phyloP scores from a whole-genome alignment of 1,140 invertebrate genomes.

The Berghia stephanieae region DNA sequence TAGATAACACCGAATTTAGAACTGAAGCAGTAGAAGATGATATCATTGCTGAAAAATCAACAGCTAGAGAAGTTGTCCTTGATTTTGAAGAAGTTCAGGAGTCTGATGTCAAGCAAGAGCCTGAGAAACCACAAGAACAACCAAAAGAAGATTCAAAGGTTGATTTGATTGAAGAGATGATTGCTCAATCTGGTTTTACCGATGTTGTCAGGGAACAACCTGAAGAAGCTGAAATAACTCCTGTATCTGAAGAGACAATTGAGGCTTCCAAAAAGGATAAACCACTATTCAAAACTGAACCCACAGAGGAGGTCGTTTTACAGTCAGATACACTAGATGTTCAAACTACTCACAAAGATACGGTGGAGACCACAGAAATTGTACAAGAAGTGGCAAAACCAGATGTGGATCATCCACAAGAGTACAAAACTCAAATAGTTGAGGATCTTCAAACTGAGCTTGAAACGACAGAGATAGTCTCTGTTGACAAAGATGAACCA shows the following conservation, averaged over 20 bases:
- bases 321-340: conserved; percentile 32
- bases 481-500: too few species aligned
- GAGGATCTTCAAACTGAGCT: too few species aligned
- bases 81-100: conserved; percentile 19
- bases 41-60: conserved; percentile 29
- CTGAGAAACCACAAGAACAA: too few species aligned
- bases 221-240: conserved; percentile 16
- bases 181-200: too few species aligned
- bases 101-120: too few species aligned
- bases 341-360: too few species aligned
- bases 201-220: conserved; percentile 11
- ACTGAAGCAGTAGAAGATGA: conserved; percentile 24
- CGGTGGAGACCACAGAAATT: too few species aligned
- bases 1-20: too few species aligned
- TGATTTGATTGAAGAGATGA: not conserved
- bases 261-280: conserved; percentile 18
- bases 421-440: too few species aligned
- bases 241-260: conserved; percentile 24
- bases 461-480: too few species aligned
- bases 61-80: conserved; percentile 25
- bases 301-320: conserved; percentile 26
- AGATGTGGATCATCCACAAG: too few species aligned
- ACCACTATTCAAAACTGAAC: conserved; percentile 29
- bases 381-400: too few species aligned
- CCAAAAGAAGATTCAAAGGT: not conserved